phyloP scores from a whole-genome alignment of 1,140 invertebrate genomes.

The Drosophila pseudoobscura region DNA sequence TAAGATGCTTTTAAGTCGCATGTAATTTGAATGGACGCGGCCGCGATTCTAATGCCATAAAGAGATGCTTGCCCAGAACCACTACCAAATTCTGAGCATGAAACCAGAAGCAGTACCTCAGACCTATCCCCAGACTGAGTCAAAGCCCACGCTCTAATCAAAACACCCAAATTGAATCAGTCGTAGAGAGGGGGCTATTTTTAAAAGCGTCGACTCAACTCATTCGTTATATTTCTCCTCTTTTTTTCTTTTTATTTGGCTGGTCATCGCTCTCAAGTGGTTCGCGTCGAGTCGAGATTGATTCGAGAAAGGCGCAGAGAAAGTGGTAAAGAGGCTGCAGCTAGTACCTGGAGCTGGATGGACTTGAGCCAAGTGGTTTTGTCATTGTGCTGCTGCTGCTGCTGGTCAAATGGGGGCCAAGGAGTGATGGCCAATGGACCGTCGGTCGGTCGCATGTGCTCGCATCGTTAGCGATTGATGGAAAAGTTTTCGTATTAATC shows the following conservation, averaged over 20 bases:
- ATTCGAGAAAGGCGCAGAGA: slow-evolving; percentile 71
- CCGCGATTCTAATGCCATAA: slow-evolving; percentile 59
- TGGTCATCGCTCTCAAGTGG: slow-evolving; percentile 74
- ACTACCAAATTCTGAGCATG: no score
- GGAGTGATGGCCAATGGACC: slow-evolving; percentile 13
- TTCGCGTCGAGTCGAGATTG: slow-evolving; percentile 39
- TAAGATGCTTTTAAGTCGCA: slow-evolving; percentile 43
- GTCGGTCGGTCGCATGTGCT: slow-evolving; percentile 35
- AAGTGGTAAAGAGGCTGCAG: slow-evolving; percentile 57
- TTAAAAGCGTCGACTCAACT: slow-evolving; percentile 42
- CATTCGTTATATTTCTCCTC: slow-evolving; percentile 41
- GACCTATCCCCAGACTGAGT: no score
- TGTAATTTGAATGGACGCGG: slow-evolving; percentile 63
- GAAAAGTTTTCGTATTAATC: slow-evolving; percentile 48
- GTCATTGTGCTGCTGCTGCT: slow-evolving; percentile 47
- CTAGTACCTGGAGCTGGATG: slow-evolving; percentile 30
- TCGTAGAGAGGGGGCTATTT: slow-evolving; percentile 42
- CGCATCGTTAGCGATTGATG: slow-evolving; percentile 42
- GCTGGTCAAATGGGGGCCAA: slow-evolving; percentile 39
- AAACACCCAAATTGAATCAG: slow-evolving; percentile 49
- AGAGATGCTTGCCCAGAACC: slow-evolving; percentile 17
- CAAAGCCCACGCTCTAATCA: slow-evolving; percentile 43
- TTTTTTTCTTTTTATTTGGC: slow-evolving; percentile 32
- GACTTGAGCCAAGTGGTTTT: slow-evolving; percentile 57
- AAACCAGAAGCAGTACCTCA: no score